A percentile compares a stretch with the other conserved stretches of the same genome.
phyloP scores from a whole-genome alignment of 2,888 invertebrate genomes.

The Tupiocoris notatus region DNA sequence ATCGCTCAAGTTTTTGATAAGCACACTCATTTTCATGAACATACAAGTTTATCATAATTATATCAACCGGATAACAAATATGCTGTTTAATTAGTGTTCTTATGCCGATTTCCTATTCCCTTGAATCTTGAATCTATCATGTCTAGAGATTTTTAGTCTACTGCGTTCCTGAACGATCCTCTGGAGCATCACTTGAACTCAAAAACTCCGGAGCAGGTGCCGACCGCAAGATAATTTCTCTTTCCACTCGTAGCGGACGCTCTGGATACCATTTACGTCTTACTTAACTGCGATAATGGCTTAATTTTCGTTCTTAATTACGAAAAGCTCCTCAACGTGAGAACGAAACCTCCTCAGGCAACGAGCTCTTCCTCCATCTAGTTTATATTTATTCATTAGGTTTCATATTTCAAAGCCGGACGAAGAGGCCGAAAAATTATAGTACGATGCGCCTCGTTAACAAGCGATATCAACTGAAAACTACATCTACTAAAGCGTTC shows the following conservation, averaged over 20 bases:
- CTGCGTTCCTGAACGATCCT: too few species aligned
- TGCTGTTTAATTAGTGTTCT: too few species aligned
- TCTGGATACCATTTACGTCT: constrained; percentile 29
- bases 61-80: too few species aligned
- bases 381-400: constrained; percentile 35
- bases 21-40: too few species aligned
- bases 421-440: neutral
- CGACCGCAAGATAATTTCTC: constrained; percentile 31
- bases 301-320: constrained; percentile 34
- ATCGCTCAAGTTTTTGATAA: too few species aligned
- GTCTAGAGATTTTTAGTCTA: too few species aligned
- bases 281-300: constrained; percentile 36
- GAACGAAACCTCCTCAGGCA: too few species aligned
- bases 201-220: too few species aligned
- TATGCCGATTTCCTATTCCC: too few species aligned
- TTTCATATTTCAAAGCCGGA: constrained; percentile 18
- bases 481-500: neutral
- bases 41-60: too few species aligned
- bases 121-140: too few species aligned
- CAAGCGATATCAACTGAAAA: neutral
- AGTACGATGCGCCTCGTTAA: neutral
- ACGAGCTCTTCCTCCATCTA: constrained; percentile 3
- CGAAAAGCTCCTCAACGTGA: constrained; percentile 17
- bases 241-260: neutral
- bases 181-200: too few species aligned